A percentile compares a stretch with the other conserved stretches of the same genome.
These are phyloP conservation scores for Osmerus eperlanus DNA, from an alignment of 2,113 vertebrate species.

Conservation along the genomic window DNA sequence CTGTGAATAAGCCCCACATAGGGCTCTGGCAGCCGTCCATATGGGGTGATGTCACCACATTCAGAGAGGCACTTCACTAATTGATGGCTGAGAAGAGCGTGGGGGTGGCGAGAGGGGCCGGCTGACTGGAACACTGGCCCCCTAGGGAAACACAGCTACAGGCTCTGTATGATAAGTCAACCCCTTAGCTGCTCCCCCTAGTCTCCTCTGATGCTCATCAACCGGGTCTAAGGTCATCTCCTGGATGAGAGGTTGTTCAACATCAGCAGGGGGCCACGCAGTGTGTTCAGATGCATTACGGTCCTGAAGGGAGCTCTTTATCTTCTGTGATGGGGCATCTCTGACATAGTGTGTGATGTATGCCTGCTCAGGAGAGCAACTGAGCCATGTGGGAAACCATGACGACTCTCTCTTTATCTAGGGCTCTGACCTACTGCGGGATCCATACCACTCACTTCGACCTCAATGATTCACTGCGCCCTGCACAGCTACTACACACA, in stretches of 20 bases:
- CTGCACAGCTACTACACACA: too few relatives aligned
- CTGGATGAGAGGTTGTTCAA: background rate
- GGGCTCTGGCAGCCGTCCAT: slow-evolving; percentile 15
- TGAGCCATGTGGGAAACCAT: background rate
- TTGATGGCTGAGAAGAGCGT: slow-evolving; percentile 37
- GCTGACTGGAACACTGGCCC: too few relatives aligned
- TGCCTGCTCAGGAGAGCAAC: background rate
- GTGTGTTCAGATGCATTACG: too few relatives aligned
- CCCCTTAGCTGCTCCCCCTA: background rate
- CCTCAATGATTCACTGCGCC: too few relatives aligned
- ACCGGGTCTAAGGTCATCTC: background rate
- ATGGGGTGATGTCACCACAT: slow-evolving; percentile 12
- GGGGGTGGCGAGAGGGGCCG: background rate
- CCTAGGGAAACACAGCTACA: slow-evolving; percentile 6
- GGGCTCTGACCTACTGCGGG: too few relatives aligned
- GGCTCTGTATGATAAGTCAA: background rate
- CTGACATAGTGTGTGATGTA: background rate
- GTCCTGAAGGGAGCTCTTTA: background rate
- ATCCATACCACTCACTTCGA: too few relatives aligned
- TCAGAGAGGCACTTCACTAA: slow-evolving; percentile 22
- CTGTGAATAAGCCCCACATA: background rate
- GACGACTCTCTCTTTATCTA: too few relatives aligned
- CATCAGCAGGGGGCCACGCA: background rate
- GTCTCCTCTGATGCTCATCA: slow-evolving; percentile 20
- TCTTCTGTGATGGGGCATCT: background rate